Conservation (phyloP, 1,140 invertebrate genomes). For the Papilio aristodemus region DNA sequence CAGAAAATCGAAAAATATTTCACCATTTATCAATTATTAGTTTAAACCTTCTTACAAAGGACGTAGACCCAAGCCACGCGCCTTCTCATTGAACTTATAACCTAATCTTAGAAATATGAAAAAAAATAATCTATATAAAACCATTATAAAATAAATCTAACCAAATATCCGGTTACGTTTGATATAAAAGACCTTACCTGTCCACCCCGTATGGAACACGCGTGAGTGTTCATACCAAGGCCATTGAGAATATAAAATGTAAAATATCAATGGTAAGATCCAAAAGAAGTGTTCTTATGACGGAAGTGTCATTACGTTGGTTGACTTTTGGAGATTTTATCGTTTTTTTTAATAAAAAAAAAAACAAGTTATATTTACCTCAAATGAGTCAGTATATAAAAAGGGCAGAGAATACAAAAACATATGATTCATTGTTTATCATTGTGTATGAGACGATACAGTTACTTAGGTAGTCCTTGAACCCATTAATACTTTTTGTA, state of each 20-base stretch:
- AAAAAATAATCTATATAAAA: too few relatives aligned
- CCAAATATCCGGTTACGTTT: neutral
- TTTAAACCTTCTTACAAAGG: too few relatives aligned
- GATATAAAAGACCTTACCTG: neutral
- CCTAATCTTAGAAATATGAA: too few relatives aligned
- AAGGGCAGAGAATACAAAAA: neutral
- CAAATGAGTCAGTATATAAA: slow-evolving; percentile 22
- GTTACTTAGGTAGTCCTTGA: neutral
- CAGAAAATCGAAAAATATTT: too few relatives aligned
- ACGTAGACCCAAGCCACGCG: too few relatives aligned
- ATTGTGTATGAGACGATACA: neutral
- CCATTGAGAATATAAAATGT: slow-evolving; percentile 32
- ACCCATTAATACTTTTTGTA: neutral
- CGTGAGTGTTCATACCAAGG: neutral
- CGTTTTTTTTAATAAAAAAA: neutral
- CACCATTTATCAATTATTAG: too few relatives aligned
- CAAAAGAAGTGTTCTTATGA: slow-evolving; percentile 2
- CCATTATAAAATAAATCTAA: neutral
- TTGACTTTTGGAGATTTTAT: slow-evolving; percentile 21
- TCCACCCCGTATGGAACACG: neutral
- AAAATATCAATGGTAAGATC: slow-evolving; percentile 37
- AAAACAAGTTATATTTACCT: neutral
- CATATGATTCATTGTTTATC: slow-evolving; percentile 4
- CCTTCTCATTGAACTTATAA: too few relatives aligned
- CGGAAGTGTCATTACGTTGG: slow-evolving; percentile 12